Conservation (phyloP, 2,888 invertebrate genomes). For the Eupithecia pulchellata region DNA sequence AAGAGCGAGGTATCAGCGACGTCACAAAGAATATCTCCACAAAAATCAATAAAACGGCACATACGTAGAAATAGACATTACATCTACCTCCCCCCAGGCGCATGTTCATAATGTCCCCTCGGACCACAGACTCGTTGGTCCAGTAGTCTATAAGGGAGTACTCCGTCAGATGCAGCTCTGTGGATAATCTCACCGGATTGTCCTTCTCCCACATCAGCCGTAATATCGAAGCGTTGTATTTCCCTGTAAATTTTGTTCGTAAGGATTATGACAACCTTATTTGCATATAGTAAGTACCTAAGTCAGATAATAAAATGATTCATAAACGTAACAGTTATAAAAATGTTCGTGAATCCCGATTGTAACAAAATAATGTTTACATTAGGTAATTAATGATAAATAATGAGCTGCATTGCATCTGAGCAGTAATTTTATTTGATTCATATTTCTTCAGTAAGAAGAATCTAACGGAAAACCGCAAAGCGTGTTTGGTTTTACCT, state of each 20-base stretch:
- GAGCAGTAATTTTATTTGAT: background rate
- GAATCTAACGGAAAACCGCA: background rate
- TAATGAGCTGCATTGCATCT: background rate
- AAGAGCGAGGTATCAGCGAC: background rate
- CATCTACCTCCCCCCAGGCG: constrained; percentile 90
- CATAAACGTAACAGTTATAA: background rate
- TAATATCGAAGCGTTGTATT: constrained; percentile 91
- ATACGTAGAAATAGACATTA: constrained; percentile 67
- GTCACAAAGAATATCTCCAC: constrained; percentile 14
- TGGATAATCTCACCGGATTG: constrained; percentile 90
- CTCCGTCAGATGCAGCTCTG: constrained; percentile 92
- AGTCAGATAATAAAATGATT: background rate
- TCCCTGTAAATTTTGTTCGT: constrained; percentile 85
- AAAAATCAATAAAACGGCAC: constrained; percentile 46
- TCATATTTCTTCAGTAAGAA: background rate
- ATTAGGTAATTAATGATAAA: background rate
- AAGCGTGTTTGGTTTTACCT: background rate
- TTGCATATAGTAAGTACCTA: background rate
- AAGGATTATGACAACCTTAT: constrained; percentile 36
- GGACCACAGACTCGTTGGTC: constrained; percentile 89
- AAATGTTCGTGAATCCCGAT: background rate
- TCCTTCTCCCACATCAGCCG: constrained; percentile 90
- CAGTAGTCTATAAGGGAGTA: constrained; percentile 89
- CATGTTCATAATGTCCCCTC: constrained; percentile 88
- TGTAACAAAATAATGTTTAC: background rate